Percentiles rank a stretch among this genome's conserved stretches.
These are phyloP conservation scores for Trichacis sp. DNA, from an alignment of 2,888 invertebrate species.

Conservation along the genomic window DNA sequence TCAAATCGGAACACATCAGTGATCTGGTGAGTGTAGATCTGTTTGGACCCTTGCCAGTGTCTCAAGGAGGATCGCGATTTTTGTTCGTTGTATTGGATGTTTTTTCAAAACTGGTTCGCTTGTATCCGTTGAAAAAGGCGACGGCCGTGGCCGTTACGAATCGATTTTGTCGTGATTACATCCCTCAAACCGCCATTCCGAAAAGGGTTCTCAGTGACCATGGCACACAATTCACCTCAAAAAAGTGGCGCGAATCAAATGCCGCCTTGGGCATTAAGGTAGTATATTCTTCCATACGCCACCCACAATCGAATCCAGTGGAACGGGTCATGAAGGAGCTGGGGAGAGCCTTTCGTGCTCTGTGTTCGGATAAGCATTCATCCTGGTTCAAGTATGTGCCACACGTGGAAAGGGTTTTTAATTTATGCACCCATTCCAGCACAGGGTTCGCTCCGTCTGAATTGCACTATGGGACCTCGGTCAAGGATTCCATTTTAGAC, in stretches of 20 bases:
- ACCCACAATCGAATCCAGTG: conserved; percentile 23
- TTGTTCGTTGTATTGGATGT: conserved; percentile 14
- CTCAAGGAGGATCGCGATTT: conserved; percentile 9
- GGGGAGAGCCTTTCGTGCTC: conserved; percentile 23
- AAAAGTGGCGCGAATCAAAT: too few species aligned
- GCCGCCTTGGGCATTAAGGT: conserved; percentile 6
- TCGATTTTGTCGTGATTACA: conserved; percentile 10
- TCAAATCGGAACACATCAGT: too few species aligned
- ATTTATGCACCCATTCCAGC: background rate
- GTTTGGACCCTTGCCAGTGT: conserved; percentile 22
- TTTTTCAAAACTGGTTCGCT: conserved; percentile 16
- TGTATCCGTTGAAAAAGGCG: conserved; percentile 43
- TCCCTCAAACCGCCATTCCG: conserved; percentile 17
- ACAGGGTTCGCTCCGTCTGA: background rate
- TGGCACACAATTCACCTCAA: conserved; percentile 33
- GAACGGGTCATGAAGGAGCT: conserved; percentile 37
- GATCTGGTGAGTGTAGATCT: conserved; percentile 13
- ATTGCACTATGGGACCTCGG: background rate
- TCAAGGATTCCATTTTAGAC: background rate
- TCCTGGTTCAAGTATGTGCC: too few species aligned
- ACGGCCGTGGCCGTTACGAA: conserved; percentile 18
- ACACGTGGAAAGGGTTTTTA: too few species aligned
- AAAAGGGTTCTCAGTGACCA: conserved; percentile 20
- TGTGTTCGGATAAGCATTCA: conserved; percentile 19
- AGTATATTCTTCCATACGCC: conserved; percentile 19